Percentiles rank a stretch among this genome's conserved stretches.
Conservation (phyloP, 2,113 vertebrate genomes). For the Hemiscyllium ocellatum region DNA sequence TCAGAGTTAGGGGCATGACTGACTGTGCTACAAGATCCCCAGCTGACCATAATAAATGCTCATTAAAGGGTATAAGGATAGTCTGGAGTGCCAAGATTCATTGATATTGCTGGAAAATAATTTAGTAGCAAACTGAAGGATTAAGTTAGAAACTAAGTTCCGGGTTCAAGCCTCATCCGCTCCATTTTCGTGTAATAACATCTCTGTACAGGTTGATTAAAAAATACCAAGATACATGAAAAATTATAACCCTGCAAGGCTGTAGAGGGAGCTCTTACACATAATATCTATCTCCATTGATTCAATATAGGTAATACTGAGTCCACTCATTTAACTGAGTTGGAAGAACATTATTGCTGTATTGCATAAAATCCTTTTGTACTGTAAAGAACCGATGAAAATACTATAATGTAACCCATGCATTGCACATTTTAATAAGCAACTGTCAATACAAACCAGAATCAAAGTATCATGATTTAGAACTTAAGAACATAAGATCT, state of each 20-base stretch:
- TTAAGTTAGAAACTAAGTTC: neutral
- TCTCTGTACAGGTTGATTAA: no score
- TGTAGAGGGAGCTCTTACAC: neutral
- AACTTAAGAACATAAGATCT: no score
- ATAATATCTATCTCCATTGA: neutral
- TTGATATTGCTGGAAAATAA: neutral
- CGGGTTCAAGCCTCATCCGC: no score
- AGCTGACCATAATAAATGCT: no score
- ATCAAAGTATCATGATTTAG: neutral
- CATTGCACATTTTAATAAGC: neutral
- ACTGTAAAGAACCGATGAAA: neutral
- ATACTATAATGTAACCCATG: neutral
- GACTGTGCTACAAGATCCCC: no score
- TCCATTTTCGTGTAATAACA: no score
- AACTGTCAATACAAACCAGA: neutral
- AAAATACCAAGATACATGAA: no score
- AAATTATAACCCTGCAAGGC: neutral
- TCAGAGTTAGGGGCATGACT: no score
- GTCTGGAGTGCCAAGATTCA: neutral
- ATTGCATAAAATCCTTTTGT: neutral
- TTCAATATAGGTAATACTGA: neutral
- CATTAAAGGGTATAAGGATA: neutral
- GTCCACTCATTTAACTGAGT: neutral
- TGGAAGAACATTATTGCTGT: neutral
- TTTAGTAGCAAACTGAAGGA: neutral